Evolutionary conservation across 2,797 vertebrate species (phyloP).

Genomic region (Antennarius maculatus): DNA sequence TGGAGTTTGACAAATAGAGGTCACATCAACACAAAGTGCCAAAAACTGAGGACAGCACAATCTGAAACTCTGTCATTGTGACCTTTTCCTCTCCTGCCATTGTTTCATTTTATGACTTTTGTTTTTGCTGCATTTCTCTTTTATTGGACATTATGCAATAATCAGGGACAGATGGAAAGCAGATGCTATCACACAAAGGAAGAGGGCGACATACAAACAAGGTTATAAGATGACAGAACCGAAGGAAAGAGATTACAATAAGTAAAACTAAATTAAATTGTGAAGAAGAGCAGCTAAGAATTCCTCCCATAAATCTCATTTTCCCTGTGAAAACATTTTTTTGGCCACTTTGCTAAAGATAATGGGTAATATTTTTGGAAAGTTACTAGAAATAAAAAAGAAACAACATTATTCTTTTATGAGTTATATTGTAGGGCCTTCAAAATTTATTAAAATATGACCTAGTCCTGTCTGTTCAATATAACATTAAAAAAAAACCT

Average conservation of each 20-base stretch:
- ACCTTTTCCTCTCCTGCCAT: slow-evolving; percentile 33
- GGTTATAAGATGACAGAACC: neutral
- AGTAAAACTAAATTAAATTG: neutral
- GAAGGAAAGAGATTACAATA: neutral
- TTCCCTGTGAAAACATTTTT: neutral
- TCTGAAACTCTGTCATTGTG: slow-evolving; percentile 19
- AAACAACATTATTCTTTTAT: neutral
- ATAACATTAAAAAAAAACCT: too few species aligned
- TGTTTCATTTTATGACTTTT: slow-evolving; percentile 21
- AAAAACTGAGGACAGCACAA: slow-evolving; percentile 35
- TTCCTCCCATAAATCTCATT: slow-evolving; percentile 4
- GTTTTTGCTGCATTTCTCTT: slow-evolving; percentile 31
- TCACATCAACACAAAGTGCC: slow-evolving; percentile 32
- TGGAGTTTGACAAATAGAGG: slow-evolving; percentile 41
- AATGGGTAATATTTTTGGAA: neutral
- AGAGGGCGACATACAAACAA: neutral
- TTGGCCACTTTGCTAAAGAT: neutral
- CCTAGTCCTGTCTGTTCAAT: too few species aligned
- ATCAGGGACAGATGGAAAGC: slow-evolving; percentile 17
- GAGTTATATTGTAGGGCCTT: neutral
- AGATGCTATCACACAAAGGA: neutral
- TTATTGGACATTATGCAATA: slow-evolving; percentile 24
- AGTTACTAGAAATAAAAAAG: neutral
- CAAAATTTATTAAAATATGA: neutral
- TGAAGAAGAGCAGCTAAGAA: neutral